Evolutionary conservation across 2,797 vertebrate genomes (phyloP).

Genomic region (Graptemys geographica): DNA sequence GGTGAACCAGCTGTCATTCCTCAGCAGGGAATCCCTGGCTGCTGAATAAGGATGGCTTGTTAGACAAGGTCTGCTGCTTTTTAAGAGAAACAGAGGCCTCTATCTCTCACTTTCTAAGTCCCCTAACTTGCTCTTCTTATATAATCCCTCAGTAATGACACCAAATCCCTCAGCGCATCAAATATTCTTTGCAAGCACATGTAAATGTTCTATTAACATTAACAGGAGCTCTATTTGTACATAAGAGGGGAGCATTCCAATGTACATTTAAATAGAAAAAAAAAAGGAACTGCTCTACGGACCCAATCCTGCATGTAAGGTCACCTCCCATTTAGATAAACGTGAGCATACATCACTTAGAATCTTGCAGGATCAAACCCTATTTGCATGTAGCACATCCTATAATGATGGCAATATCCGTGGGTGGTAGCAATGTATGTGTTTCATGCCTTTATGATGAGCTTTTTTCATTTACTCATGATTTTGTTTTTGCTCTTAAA

Average conservation of each 20-base stretch:
- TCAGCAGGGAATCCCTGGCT: not conserved
- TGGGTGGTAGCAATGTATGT: not conserved
- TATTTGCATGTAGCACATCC: not conserved
- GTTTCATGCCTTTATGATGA: not conserved
- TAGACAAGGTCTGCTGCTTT: not conserved
- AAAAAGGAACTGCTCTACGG: rapidly evolving
- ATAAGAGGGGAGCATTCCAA: not conserved
- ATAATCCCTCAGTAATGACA: not conserved
- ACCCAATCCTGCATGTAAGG: not conserved
- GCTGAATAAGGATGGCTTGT: not conserved
- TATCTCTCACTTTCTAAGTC: not conserved
- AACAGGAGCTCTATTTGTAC: not conserved
- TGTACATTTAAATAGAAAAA: not conserved
- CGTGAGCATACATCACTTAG: not conserved
- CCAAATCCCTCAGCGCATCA: not conserved
- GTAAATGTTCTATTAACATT: not conserved
- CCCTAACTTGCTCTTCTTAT: not conserved
- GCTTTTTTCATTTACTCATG: not conserved
- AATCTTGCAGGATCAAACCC: not conserved
- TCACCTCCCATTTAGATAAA: not conserved
- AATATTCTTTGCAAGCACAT: not conserved
- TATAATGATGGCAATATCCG: not conserved
- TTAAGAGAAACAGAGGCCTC: not conserved
- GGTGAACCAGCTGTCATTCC: not conserved
- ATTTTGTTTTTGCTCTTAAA: not conserved